Evolutionary conservation across 2,797 vertebrate genomes (phyloP), one percentile per base, ranked within the genome.

Genomic region (Sebastes variabilis): DNA sequence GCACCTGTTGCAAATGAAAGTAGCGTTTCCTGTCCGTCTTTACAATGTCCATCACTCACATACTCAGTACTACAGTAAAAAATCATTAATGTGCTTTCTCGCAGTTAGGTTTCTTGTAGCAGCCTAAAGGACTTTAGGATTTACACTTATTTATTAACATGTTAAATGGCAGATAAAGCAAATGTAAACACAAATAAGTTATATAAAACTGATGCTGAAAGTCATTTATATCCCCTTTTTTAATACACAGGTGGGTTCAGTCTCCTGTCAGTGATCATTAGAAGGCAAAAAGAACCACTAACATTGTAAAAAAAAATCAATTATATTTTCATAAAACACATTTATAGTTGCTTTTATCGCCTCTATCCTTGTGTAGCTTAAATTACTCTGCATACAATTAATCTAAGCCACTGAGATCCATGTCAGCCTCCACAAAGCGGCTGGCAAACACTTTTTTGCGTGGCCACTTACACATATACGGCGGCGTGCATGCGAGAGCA

Each of bases 1-100:
- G 66, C 92, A 94, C 89, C 92, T 94, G 89, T 93, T 90, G 91
- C 83, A 87, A 25, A 78, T 2, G 0, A 61, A 65, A 87, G 65
- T 1, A 13, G 29, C 38, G 22, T 9, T 54, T 60, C 56, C 66
- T 75, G 20, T 77, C 32, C 14, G 11, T 29, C 64, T 68, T 56
- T 25, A 52, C 58, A 34, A 0, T 46, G 46, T 67, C 66, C 22
- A 60, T 79, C 70, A 61, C 54, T 75, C 42, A 70, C 36, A 75
- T 29, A 24, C 68, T 46, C 38, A 32, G 24, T 8, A 60, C 29
- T 38, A 27, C 61, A 72, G 74, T 36, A 12, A 60, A 72, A 68
- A 52, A 12, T 42, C 24, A 69, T 77, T 18, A 65, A 68, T 55
- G 42, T 36, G 42, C 77, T 78, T 59, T 72, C 56, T 54, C 2